Evolutionary conservation across 2,113 vertebrate genomes (phyloP).

Genomic region (Barnardius zonarius): DNA sequence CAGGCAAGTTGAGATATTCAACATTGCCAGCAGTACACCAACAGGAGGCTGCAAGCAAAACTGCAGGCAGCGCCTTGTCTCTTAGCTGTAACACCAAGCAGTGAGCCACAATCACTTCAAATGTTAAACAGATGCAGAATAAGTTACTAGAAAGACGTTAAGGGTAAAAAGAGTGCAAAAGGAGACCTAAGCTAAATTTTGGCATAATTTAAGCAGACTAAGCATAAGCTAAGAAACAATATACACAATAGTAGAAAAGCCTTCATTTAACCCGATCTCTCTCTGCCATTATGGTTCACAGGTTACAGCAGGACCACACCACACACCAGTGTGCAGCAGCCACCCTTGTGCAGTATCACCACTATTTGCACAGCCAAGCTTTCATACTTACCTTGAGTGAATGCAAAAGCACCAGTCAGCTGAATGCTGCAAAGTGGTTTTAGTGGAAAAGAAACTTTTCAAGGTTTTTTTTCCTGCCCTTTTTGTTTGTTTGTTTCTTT

Average conservation of each 20-base stretch:
- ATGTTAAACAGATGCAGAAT: not conserved
- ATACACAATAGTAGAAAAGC: not conserved
- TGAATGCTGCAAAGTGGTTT: not conserved
- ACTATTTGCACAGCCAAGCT: not conserved
- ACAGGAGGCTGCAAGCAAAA: not conserved
- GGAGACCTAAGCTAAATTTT: not conserved
- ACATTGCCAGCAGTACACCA: fast-evolving
- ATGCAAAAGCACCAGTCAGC: not conserved
- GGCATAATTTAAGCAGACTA: not conserved
- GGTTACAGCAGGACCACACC: not conserved
- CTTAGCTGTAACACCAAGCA: not conserved
- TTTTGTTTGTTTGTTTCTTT: not conserved
- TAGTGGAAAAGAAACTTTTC: not conserved
- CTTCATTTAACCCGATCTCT: not conserved
- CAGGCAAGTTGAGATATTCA: not conserved
- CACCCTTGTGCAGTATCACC: not conserved
- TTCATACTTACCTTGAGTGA: no score
- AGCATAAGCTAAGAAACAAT: not conserved
- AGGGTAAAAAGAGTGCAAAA: not conserved
- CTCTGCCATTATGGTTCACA: not conserved
- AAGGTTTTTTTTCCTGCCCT: not conserved
- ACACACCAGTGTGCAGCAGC: not conserved
- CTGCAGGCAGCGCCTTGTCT: not conserved
- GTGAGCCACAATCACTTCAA: not conserved
- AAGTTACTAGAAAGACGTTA: not conserved